These are phyloP conservation scores for Drepanosiphum platanoidis DNA, from an alignment of 2,888 invertebrate species.

Conservation along the genomic window DNA sequence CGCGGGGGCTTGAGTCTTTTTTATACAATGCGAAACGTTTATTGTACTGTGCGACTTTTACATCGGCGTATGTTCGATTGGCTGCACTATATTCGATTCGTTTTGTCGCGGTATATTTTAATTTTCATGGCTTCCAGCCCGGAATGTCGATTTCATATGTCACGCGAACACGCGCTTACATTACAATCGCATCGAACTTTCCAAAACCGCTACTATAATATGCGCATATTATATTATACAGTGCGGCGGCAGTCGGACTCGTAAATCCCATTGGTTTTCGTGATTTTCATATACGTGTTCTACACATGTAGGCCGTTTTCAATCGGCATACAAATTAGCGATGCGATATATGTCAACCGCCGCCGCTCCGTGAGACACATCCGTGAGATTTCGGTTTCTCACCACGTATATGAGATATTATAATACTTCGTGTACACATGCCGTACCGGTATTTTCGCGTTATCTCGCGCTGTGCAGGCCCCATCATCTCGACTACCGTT, in stretches of 20 bases:
- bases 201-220: constrained; percentile 18
- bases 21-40: neutral
- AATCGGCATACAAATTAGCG: constrained; percentile 39
- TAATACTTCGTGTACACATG: neutral
- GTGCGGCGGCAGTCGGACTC: neutral
- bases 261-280: neutral
- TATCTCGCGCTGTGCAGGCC: too few relatives aligned
- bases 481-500: too few relatives aligned
- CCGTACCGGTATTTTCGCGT: too few relatives aligned
- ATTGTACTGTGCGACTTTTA: neutral
- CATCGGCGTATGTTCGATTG: too few relatives aligned
- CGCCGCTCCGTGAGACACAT: neutral
- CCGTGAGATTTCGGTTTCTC: too few relatives aligned
- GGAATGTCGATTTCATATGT: constrained; percentile 21
- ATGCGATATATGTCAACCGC: neutral
- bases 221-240: too few relatives aligned
- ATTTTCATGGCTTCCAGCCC: constrained; percentile 9
- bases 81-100: neutral
- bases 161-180: neutral
- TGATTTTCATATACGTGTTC: neutral
- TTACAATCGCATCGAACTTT: constrained; percentile 42
- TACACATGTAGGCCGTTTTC: constrained; percentile 27
- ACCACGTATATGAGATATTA: neutral
- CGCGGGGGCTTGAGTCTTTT: constrained; percentile 12
- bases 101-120: too few relatives aligned